These are phyloP conservation scores for Spicauda simplicius DNA, from an alignment of 2,888 invertebrate species.

Conservation along the genomic window DNA sequence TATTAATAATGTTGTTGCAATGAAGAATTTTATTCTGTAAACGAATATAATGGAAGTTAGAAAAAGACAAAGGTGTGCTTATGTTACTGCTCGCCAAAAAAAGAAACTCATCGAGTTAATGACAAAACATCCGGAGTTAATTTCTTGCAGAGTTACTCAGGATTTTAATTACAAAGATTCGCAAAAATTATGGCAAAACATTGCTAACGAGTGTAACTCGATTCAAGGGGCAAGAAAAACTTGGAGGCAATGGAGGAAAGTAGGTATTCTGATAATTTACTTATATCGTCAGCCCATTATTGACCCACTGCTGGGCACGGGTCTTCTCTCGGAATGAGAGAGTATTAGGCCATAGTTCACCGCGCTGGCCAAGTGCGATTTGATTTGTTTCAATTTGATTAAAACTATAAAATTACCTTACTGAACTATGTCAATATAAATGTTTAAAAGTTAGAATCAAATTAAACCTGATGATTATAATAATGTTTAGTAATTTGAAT, in stretches of 20 bases:
- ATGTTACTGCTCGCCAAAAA: conserved; percentile 68
- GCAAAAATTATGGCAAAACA: conserved; percentile 67
- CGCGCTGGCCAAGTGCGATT: too few species aligned
- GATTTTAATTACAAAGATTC: conserved; percentile 66
- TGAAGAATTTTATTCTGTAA: not conserved
- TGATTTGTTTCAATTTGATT: too few species aligned
- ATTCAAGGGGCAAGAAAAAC: conserved; percentile 70
- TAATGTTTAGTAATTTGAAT: not conserved
- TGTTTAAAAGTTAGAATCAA: not conserved
- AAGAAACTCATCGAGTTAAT: conserved; percentile 70
- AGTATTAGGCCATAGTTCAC: too few species aligned
- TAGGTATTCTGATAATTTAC: conserved; percentile 44
- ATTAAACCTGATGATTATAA: not conserved
- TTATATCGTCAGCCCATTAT: too few species aligned
- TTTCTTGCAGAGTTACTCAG: conserved; percentile 64
- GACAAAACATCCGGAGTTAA: conserved; percentile 67
- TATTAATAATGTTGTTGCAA: too few species aligned
- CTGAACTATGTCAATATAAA: too few species aligned
- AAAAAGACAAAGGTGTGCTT: conserved; percentile 60
- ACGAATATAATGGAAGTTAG: conserved; percentile 57
- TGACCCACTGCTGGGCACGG: too few species aligned
- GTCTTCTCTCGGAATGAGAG: too few species aligned
- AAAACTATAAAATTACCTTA: too few species aligned
- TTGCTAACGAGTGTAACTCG: conserved; percentile 71
- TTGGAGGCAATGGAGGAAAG: conserved; percentile 79